A percentile compares a stretch with the other conserved stretches of the same genome.
Conservation (phyloP, 2,888 invertebrate species). For the Heteromurus nitidus region DNA sequence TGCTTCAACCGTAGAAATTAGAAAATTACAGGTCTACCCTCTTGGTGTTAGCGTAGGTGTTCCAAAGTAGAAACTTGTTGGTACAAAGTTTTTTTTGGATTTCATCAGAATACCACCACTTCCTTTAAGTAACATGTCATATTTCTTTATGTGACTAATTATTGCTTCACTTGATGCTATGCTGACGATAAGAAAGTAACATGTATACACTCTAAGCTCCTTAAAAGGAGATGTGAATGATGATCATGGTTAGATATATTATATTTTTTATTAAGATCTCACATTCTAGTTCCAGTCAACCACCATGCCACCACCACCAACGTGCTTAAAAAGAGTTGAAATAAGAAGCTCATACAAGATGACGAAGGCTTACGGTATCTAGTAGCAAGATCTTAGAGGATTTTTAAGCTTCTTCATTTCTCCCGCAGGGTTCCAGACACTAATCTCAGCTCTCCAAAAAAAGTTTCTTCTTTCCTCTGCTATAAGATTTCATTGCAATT, state of each 20-base stretch:
- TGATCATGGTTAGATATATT: neutral
- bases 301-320: slow-evolving; percentile 44
- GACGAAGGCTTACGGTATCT: too few relatives aligned
- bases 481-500: slow-evolving; percentile 23
- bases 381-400: neutral
- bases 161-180: slow-evolving; percentile 42
- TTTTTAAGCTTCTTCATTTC: slow-evolving; percentile 5
- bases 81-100: neutral
- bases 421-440: slow-evolving; percentile 26
- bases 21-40: too few relatives aligned
- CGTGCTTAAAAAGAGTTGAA: neutral
- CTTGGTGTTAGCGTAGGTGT: too few relatives aligned
- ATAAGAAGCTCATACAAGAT: neutral
- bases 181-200: slow-evolving; percentile 10
- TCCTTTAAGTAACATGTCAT: slow-evolving; percentile 46
- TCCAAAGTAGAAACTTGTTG: neutral
- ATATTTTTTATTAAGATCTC: slow-evolving; percentile 56
- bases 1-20: too few relatives aligned
- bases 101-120: neutral
- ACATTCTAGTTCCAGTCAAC: too few relatives aligned
- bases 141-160: slow-evolving; percentile 48
- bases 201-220: neutral
- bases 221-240: slow-evolving; percentile 37
- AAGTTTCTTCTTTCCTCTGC: slow-evolving; percentile 4
- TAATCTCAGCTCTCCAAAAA: slow-evolving; percentile 20